A percentile compares a stretch with the other conserved stretches of the same genome.
phyloP scores from a whole-genome alignment of 2,888 invertebrate species.

The Polydrusus pterygomalis region DNA sequence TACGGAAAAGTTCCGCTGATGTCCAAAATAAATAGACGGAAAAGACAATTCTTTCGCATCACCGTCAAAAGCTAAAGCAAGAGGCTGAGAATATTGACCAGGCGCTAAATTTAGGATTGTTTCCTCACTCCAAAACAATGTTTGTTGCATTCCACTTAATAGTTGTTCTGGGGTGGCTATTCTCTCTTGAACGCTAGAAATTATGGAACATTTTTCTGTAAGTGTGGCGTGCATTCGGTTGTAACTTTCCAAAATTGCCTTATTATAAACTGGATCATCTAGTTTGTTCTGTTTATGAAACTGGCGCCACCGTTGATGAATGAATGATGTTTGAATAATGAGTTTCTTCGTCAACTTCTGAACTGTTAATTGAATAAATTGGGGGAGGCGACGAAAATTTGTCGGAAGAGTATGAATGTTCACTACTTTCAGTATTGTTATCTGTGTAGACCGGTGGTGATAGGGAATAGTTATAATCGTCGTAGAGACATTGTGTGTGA shows the following conservation, averaged over 20 bases:
- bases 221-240: neutral
- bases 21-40: conserved; percentile 23
- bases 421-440: no score
- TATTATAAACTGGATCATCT: no score
- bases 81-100: conserved; percentile 16
- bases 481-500: no score
- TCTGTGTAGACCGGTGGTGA: no score
- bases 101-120: conserved; percentile 20
- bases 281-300: no score
- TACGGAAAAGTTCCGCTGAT: conserved; percentile 33
- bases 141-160: conserved; percentile 19
- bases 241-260: conserved; percentile 7
- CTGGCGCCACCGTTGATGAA: no score
- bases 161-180: conserved; percentile 23
- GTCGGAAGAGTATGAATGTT: no score
- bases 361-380: no score
- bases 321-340: no score
- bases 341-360: no score
- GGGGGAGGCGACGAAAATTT: no score
- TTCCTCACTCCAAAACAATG: conserved; percentile 28
- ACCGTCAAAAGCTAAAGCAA: conserved; percentile 13
- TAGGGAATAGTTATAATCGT: no score
- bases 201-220: conserved; percentile 13
- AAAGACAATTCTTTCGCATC: conserved; percentile 29
- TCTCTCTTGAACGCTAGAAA: conserved; percentile 12